phyloP scores from a whole-genome alignment of 2,888 invertebrate species.

The Chelonus formosanus region DNA sequence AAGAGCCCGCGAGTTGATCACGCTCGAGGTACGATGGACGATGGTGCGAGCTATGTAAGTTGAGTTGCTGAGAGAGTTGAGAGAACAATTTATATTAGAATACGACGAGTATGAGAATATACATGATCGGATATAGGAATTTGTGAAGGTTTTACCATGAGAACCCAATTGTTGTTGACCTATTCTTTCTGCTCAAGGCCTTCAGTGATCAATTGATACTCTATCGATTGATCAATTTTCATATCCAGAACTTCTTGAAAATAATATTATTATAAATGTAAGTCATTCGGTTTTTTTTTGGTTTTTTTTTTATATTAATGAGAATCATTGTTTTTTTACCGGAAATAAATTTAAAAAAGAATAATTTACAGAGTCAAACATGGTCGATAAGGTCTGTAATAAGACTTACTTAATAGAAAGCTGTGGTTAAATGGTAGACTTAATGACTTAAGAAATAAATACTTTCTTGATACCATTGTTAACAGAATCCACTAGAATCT shows the following conservation, averaged over 20 bases:
- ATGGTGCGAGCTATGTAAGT: background rate
- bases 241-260: constrained; percentile 19
- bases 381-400: too few relatives aligned
- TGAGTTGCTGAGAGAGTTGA: constrained; percentile 4
- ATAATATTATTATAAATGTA: background rate
- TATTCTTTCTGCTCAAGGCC: constrained; percentile 41
- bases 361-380: too few relatives aligned
- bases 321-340: too few relatives aligned
- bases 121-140: too few relatives aligned
- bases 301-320: background rate
- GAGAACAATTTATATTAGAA: too few relatives aligned
- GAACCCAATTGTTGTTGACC: constrained; percentile 45
- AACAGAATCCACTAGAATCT: too few relatives aligned
- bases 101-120: too few relatives aligned
- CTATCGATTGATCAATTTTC: constrained; percentile 34
- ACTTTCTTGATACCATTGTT: too few relatives aligned
- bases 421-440: too few relatives aligned
- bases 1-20: constrained; percentile 1
- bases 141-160: constrained; percentile 34
- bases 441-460: too few relatives aligned
- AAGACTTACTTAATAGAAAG: too few relatives aligned
- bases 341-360: too few relatives aligned
- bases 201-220: constrained; percentile 37
- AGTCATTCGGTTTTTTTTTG: background rate
- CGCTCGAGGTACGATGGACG: constrained; percentile 16